phyloP scores from a whole-genome alignment of 2,888 invertebrate species.

The Eupithecia pulchellata region DNA sequence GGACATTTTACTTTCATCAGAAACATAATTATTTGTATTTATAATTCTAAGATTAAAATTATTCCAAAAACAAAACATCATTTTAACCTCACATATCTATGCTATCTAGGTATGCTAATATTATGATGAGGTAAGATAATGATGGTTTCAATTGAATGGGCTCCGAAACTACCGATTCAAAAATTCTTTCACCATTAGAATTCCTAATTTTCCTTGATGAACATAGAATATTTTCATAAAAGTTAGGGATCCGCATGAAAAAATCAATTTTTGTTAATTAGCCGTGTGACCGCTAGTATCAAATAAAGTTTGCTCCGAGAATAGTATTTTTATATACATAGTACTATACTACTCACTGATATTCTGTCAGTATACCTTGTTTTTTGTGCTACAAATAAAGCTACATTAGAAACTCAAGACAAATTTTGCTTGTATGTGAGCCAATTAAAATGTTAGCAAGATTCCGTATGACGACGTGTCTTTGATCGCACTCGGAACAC shows the following conservation, averaged over 20 bases:
- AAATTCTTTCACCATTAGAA: too few relatives aligned
- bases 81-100: background rate
- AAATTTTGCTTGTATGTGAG: slow-evolving; percentile 60
- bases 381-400: slow-evolving; percentile 16
- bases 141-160: too few relatives aligned
- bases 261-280: too few relatives aligned
- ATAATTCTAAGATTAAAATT: too few relatives aligned
- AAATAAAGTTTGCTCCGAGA: background rate
- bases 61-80: background rate
- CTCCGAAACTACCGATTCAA: too few relatives aligned
- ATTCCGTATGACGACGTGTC: slow-evolving; percentile 65
- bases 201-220: too few relatives aligned
- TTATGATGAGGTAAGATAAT: too few relatives aligned
- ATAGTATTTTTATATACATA: background rate
- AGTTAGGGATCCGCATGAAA: too few relatives aligned
- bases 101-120: too few relatives aligned
- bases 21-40: background rate
- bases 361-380: background rate
- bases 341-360: background rate
- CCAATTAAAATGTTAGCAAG: slow-evolving; percentile 77
- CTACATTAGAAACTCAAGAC: slow-evolving; percentile 51
- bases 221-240: too few relatives aligned
- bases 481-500: slow-evolving; percentile 80
- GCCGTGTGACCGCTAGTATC: too few relatives aligned
- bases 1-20: background rate